Conservation (phyloP, 2,888 invertebrate species). For the Apodemia duryi region DNA sequence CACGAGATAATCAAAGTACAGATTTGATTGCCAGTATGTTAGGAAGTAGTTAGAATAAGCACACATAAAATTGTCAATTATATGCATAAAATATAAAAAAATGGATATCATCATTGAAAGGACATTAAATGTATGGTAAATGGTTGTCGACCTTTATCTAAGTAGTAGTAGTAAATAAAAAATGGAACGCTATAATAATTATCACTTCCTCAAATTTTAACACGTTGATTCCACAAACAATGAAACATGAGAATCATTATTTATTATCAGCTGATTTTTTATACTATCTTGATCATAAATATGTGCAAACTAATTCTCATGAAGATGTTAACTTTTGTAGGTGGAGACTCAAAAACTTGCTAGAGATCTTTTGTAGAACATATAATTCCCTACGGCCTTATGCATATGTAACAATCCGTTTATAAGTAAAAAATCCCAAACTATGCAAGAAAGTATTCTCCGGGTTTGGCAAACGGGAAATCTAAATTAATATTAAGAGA, state of each 20-base stretch:
- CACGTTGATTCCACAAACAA: background rate
- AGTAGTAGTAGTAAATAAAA: background rate
- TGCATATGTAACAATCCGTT: too few relatives aligned
- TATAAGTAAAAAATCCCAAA: too few relatives aligned
- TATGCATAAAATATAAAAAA: too few relatives aligned
- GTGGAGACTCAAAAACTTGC: background rate
- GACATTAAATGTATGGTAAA: background rate
- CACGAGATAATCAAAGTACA: too few relatives aligned
- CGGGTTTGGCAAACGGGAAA: too few relatives aligned
- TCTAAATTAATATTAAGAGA: too few relatives aligned
- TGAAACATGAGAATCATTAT: background rate
- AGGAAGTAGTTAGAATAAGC: too few relatives aligned
- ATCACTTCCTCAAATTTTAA: background rate
- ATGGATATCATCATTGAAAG: background rate
- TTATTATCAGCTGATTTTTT: background rate
- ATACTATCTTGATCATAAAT: background rate
- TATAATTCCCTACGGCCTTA: too few relatives aligned
- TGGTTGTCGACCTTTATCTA: slow-evolving; percentile 1
- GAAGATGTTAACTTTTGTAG: background rate
- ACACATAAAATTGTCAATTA: too few relatives aligned
- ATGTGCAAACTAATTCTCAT: background rate
- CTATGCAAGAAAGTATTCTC: too few relatives aligned
- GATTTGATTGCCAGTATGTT: too few relatives aligned
- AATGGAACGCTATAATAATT: background rate
- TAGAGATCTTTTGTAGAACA: too few relatives aligned